Evolutionary conservation across 2,888 invertebrate genomes (phyloP), one percentile per base, ranked within the genome.

Genomic region (Caenorhabditis macrosperma): DNA sequence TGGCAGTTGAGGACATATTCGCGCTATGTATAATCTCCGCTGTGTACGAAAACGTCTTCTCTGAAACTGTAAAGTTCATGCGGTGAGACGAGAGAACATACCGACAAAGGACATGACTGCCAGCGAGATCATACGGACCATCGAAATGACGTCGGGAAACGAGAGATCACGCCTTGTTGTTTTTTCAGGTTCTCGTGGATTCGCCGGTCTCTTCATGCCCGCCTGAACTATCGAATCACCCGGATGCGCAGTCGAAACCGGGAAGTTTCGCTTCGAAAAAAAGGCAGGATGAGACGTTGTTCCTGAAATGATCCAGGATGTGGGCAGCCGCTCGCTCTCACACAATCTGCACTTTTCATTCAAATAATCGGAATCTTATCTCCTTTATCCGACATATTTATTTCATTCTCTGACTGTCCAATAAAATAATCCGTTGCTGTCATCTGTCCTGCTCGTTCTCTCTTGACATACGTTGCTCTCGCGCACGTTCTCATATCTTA

Each of bases 221-320:
- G 4, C 80, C 85, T n/a, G 99, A 99, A 91, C 92, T 99, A 55
- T 94, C 95, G 91, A 99, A 98, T 91, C 99, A 99, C 91, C 96
- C 98, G 0, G 99, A 99, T 82, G 97, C 99, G 0, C 97, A 97
- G 91, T 95, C 96, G 90, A 98, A 98, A 90, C 97, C 98, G 0
- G 97, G 97, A 35, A 95, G 95, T 0, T 95, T 96, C 33, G 94
- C 95, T 20, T 92, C 92, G 69, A 97, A 97, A 67, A 97, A 96
- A 91, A 59, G 86, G 28, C 82, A 86, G 52, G 86, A 88, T 50
- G 86, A 87, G 66, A 87, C 84, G 20, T 52, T 85, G 24, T 86
- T 80, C 76, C 66, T 82, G 57, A 81, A 77, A 33, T 81, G 38
- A 38, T 9, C 38, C 38, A 38, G 38, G 38, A 38, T 15, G 3